Base-by-base conservation (phyloP, 2,888 invertebrate species). In the Apamea monoglypha region DNA sequence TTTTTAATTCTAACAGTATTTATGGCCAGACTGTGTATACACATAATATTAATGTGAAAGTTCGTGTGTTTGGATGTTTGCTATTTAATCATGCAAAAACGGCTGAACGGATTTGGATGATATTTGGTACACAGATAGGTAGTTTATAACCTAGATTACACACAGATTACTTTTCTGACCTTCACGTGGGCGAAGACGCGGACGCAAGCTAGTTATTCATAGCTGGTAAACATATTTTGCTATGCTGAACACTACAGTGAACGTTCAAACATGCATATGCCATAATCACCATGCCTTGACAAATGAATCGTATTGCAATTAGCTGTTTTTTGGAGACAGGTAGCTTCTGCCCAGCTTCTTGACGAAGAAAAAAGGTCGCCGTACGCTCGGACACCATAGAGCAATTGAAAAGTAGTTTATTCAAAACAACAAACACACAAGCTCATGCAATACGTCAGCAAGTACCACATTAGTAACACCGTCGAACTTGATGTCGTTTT, bases 391-490 rank as follows among this genome's bases (percentile, higher is more conserved):
- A 8, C 5, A 25, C 8, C 29, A 66, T 6, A 16, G 4, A 71
- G 12, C 10, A 73, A 36, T n/a, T n/a, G 1, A 72, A 74, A 40
- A 32, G 1, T 47, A 32, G n/a, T 77, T 50, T 44, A 25, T 18
- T 64, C 1, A 50, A 59, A n/a, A 32, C 44, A 56, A 72, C 61
- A 70, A 70, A 69, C 14, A 73, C 1, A 16, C 18, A 44, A 59
- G 18, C 47, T 36, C 16, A 56, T 66, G 61, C 64, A 50, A 74
- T 80, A 67, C 44, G 32, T 53, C 66, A 67, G 2, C 63, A 69
- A 44, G 69, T 21, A 68, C 47, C 56, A 86, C 84, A 81, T 84
- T 80, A 85, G 70, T 72, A 76, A 75, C 67, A 36, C 56, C 44
- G 64, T 69, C 63, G 59, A 80, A 80, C 67, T 76, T 40, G n/a